Conservation (phyloP, 2,797 vertebrate genomes). For the Tiaroga cobitis region DNA sequence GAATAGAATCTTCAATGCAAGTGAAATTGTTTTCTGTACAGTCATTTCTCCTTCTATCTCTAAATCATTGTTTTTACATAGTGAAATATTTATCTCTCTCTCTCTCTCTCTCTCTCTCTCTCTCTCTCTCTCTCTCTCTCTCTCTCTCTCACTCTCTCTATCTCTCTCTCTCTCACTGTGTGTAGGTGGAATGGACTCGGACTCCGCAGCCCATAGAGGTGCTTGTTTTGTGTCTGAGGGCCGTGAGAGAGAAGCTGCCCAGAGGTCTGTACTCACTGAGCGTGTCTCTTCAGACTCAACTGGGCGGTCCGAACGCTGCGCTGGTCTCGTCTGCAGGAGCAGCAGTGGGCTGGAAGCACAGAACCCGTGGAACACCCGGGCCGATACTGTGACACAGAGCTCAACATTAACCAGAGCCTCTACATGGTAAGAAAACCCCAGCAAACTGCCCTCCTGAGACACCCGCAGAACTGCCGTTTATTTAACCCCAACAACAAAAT, state of each 20-base stretch:
- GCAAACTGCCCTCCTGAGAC: constrained; percentile 29
- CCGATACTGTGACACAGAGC: constrained; percentile 81
- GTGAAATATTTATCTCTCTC: not conserved
- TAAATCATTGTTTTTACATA: not conserved
- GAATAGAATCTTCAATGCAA: constrained; percentile 20
- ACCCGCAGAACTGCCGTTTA: not conserved
- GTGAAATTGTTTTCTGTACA: constrained; percentile 3
- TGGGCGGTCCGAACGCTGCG: constrained; percentile 76
- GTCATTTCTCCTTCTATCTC: not conserved
- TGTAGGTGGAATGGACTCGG: constrained; percentile 71
- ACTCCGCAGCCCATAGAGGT: constrained; percentile 80
- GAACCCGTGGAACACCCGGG: constrained; percentile 78
- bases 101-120: too few species aligned
- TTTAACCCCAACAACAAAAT: constrained; percentile 33
- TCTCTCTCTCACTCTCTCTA: not conserved
- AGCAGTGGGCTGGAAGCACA: constrained; percentile 70
- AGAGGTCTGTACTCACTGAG: constrained; percentile 83
- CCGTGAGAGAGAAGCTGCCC: constrained; percentile 88
- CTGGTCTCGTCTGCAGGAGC: constrained; percentile 68
- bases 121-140: not conserved
- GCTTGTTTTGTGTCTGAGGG: constrained; percentile 81
- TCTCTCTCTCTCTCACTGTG: constrained; percentile 19
- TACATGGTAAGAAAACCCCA: constrained; percentile 78
- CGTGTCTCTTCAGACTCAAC: constrained; percentile 78
- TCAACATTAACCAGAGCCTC: constrained; percentile 84